Evolutionary conservation across 2,797 vertebrate species (phyloP).

Genomic region (Paratrypauchen microcephalus): DNA sequence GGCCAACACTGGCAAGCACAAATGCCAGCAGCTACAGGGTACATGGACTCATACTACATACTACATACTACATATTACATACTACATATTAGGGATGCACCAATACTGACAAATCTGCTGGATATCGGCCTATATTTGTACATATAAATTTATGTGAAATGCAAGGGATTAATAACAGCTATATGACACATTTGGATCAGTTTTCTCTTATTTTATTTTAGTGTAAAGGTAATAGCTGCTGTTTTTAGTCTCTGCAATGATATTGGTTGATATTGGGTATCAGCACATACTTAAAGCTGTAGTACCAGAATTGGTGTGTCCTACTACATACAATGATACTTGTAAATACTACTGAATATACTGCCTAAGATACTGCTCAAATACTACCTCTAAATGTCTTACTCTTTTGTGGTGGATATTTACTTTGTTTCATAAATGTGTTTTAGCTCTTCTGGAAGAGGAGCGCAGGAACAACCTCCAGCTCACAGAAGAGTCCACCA

Average conservation of each 20-base stretch:
- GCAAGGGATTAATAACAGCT: too few species aligned
- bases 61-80: background rate
- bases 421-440: background rate
- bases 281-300: too few species aligned
- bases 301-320: too few species aligned
- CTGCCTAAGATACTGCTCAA: background rate
- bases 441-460: constrained; percentile 91
- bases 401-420: background rate
- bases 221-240: too few species aligned
- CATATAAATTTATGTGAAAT: too few species aligned
- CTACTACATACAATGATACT: too few species aligned
- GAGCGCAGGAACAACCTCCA: constrained; percentile 88
- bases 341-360: background rate
- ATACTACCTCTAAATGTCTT: background rate
- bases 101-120: too few species aligned
- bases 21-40: constrained; percentile 97
- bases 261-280: too few species aligned
- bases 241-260: too few species aligned
- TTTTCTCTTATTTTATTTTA: too few species aligned
- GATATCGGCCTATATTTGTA: too few species aligned
- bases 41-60: constrained; percentile 6
- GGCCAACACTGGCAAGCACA: constrained; percentile 94
- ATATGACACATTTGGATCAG: too few species aligned
- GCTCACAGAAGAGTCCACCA: constrained; percentile 91
- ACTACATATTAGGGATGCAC: background rate